These are phyloP conservation scores for Heloderma charlesbogerti DNA, from an alignment of 2,113 vertebrate species.

Conservation along the genomic window DNA sequence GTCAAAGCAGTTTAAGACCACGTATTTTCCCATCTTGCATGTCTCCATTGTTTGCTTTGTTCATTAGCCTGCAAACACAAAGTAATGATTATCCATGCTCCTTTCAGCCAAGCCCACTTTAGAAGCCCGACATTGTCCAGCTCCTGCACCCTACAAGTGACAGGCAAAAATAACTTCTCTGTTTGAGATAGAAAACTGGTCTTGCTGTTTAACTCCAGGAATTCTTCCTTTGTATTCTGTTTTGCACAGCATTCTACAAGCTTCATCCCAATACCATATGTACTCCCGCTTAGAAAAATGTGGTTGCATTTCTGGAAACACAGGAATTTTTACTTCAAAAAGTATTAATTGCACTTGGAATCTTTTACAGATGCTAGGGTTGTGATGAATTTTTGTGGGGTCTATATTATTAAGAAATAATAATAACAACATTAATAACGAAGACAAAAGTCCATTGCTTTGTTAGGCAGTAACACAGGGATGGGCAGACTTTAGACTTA, in stretches of 20 bases:
- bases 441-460: too few species aligned
- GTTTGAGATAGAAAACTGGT: not conserved
- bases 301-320: not conserved
- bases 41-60: slow-evolving; percentile 20
- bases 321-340: not conserved
- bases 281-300: not conserved
- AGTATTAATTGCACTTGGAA: not conserved
- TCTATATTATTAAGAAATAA: too few species aligned
- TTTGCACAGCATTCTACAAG: not conserved
- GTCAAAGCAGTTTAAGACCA: slow-evolving; percentile 51
- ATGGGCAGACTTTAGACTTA: too few species aligned
- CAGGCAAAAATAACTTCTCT: not conserved
- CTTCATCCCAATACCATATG: not conserved
- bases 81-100: slow-evolving; percentile 26
- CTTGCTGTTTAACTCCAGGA: not conserved
- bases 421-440: too few species aligned
- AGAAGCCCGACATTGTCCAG: not conserved
- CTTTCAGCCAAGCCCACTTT: slow-evolving; percentile 35
- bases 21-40: slow-evolving; percentile 45
- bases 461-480: too few species aligned
- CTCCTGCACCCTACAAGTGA: not conserved
- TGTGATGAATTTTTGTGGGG: not conserved
- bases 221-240: not conserved
- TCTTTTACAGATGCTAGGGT: not conserved
- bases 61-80: not conserved